Conservation (phyloP, 1,140 invertebrate species). For the Ceratitis capitata region DNA sequence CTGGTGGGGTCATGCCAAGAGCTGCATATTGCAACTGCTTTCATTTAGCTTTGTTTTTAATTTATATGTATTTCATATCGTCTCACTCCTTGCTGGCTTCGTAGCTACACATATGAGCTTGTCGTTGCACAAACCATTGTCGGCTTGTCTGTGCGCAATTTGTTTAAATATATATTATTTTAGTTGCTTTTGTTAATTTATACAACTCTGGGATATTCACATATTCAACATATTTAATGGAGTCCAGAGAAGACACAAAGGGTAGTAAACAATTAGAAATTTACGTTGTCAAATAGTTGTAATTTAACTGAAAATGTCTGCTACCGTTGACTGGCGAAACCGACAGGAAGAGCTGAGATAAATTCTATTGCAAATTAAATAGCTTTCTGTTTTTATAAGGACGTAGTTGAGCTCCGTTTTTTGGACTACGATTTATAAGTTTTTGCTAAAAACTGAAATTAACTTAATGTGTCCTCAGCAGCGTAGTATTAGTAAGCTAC, state of each 20-base stretch:
- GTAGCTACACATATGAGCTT: neutral
- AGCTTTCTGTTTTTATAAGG: too few species aligned
- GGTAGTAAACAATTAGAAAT: too few species aligned
- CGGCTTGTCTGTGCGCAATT: neutral
- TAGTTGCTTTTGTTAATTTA: conserved; percentile 23
- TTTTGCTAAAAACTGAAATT: neutral
- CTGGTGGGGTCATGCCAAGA: neutral
- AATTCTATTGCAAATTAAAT: too few species aligned
- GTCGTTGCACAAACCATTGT: neutral
- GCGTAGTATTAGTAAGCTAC: too few species aligned
- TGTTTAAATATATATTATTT: conserved; percentile 1
- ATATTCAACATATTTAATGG: neutral
- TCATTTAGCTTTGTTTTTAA: neutral
- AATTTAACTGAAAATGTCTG: neutral
- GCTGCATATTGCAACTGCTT: neutral
- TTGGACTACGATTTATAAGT: neutral
- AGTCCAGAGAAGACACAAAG: neutral
- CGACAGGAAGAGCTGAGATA: too few species aligned
- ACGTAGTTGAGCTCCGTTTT: too few species aligned
- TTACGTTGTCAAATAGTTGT: too few species aligned
- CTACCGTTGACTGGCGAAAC: too few species aligned
- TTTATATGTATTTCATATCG: neutral
- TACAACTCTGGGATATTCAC: neutral
- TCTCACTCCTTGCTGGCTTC: neutral
- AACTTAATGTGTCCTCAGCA: too few species aligned